Conservation (phyloP, 2,888 invertebrate genomes). For the Drosophila stalkeri region DNA sequence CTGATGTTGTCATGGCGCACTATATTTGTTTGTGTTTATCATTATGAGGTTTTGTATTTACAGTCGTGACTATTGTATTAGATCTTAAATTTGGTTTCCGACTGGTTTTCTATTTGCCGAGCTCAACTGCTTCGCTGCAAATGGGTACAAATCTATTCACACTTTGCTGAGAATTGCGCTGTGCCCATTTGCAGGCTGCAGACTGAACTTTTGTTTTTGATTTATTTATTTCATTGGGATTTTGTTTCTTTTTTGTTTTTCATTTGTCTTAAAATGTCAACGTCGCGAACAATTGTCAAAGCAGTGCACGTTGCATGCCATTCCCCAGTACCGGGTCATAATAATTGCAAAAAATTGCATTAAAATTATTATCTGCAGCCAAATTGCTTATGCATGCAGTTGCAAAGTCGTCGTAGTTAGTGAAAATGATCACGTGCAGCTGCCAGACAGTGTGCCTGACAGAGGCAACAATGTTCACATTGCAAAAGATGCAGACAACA, state of each 20-base stretch:
- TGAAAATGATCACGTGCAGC: slow-evolving; percentile 71
- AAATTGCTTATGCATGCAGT: slow-evolving; percentile 75
- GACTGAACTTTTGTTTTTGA: slow-evolving; percentile 4
- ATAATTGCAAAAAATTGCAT: slow-evolving; percentile 65
- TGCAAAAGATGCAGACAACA: slow-evolving; percentile 32
- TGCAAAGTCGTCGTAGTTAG: slow-evolving; percentile 41
- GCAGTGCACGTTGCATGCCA: slow-evolving; percentile 69
- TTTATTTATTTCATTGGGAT: slow-evolving; percentile 13
- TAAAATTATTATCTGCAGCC: slow-evolving; percentile 48
- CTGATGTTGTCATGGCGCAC: slow-evolving; percentile 44
- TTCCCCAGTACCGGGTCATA: slow-evolving; percentile 36
- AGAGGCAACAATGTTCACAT: slow-evolving; percentile 22
- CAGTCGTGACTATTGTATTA: slow-evolving; percentile 74
- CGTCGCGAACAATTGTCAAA: slow-evolving; percentile 61
- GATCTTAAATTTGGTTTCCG: slow-evolving; percentile 48
- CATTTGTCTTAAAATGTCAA: slow-evolving; percentile 64
- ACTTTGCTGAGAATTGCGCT: slow-evolving; percentile 63
- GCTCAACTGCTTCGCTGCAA: slow-evolving; percentile 32
- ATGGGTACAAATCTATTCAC: slow-evolving; percentile 75
- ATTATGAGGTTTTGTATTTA: slow-evolving; percentile 53
- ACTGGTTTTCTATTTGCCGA: slow-evolving; percentile 70
- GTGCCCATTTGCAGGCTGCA: slow-evolving; percentile 27
- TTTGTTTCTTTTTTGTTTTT: neutral
- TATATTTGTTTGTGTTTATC: slow-evolving; percentile 56
- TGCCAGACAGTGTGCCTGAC: slow-evolving; percentile 45